A percentile compares a stretch with the other conserved stretches of the same genome.
These are phyloP conservation scores for Phalacrocorax brasilianus DNA, from an alignment of 2,113 vertebrate genomes.

Conservation along the genomic window DNA sequence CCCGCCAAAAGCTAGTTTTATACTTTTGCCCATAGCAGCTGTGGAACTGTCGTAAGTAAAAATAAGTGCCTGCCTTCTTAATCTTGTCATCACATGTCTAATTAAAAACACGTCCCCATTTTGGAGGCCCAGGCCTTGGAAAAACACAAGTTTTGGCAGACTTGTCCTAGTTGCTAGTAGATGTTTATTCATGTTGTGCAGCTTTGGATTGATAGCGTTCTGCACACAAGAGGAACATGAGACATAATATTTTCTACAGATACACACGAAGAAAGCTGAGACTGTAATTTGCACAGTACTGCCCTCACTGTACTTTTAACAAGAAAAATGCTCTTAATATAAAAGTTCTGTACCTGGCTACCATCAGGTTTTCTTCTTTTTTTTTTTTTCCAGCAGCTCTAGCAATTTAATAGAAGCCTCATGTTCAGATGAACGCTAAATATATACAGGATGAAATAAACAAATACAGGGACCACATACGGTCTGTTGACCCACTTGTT, in stretches of 20 bases:
- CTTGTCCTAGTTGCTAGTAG: neutral
- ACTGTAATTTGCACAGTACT: neutral
- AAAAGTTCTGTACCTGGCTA: neutral
- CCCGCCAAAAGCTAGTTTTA: neutral
- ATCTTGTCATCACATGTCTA: slow-evolving; percentile 44
- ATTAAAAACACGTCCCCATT: slow-evolving; percentile 45
- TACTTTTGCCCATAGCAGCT: neutral
- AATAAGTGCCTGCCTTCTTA: slow-evolving; percentile 3
- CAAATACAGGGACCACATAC: neutral
- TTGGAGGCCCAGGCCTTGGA: slow-evolving; percentile 25
- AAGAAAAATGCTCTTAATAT: neutral
- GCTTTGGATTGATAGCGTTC: neutral
- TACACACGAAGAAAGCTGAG: neutral
- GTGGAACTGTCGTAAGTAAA: neutral
- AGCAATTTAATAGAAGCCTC: neutral
- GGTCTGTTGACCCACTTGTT: neutral
- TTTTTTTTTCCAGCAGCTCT: neutral
- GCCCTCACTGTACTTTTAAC: neutral
- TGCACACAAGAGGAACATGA: neutral
- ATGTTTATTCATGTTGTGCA: neutral
- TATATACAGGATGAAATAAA: neutral
- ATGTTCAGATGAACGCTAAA: neutral
- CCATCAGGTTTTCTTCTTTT: rapidly evolving
- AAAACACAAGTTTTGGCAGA: slow-evolving; percentile 49
- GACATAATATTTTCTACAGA: neutral